Base-by-base conservation (phyloP, 2,888 invertebrate species). In the Priapulus caudatus region DNA sequence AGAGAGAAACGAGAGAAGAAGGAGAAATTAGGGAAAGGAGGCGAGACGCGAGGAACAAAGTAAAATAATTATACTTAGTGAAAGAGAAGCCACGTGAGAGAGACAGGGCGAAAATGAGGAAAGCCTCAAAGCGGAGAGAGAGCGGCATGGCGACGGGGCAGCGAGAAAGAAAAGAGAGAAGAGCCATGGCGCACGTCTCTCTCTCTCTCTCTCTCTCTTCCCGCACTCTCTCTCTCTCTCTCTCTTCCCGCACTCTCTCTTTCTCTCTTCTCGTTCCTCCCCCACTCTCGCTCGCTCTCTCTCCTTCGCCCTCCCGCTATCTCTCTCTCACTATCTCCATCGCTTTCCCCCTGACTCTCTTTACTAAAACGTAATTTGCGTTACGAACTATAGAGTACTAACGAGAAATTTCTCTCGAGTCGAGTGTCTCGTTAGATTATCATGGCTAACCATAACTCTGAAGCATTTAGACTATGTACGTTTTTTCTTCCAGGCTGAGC, bases 161-260 rank as follows among this genome's bases (percentile, higher is more conserved):
- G n/a, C 33, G 10, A 10, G n/a, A 33, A 33, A 33, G n/a, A 33
- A n/a, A 33, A 33, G 10, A 33, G n/a, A 33, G 10, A 10, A 33
- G 10, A 33, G 33, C n/a, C n/a, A n/a, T n/a, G n/a, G n/a, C n/a
- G n/a, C n/a, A n/a, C n/a, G n/a, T 33, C 33, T 33, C 33, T 33
- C 33, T 33, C 33, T 33, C 33, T 33, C 33, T 33, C 33, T 33
- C 33, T 33, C 33, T 33, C 33, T 33, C 33, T 33, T 33, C 33
- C n/a, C 33, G 10, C 33, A 10, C 33, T 33, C 33, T 33, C 33
- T 33, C 33, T 33, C 33, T 33, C 33, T 33, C 33, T 33, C 33
- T 33, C 33, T n/a, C n/a, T n/a, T 33, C 33, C n/a, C 33, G 10
- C 33, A 10, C 33, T 33, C 33, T 33, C 33, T 33, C 33, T 33